Conservation (phyloP, 2,797 vertebrate species). For the Karalla daura region DNA sequence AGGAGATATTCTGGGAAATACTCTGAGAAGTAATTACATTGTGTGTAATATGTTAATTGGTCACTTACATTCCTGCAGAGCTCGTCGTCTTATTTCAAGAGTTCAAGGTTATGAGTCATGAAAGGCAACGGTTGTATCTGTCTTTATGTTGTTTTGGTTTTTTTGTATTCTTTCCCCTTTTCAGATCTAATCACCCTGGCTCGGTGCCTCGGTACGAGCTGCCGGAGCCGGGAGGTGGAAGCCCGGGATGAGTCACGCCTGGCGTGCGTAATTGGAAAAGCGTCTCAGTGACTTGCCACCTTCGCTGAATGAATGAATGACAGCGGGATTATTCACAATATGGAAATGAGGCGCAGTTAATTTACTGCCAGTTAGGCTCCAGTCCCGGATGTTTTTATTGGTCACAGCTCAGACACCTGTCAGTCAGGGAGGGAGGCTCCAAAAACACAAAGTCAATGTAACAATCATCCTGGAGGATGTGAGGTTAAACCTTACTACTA, state of each 20-base stretch:
- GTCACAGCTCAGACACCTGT: background rate
- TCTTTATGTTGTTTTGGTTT: constrained; percentile 10
- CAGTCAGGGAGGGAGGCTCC: background rate
- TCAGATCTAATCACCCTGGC: background rate
- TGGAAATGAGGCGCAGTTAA: background rate
- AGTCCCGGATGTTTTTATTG: background rate
- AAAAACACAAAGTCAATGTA: background rate
- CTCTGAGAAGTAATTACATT: constrained; percentile 38
- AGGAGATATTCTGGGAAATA: constrained; percentile 35
- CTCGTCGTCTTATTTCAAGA: background rate
- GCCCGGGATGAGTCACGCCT: background rate
- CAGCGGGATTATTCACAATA: background rate
- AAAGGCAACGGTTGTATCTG: background rate
- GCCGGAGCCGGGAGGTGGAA: background rate
- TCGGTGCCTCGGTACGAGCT: background rate
- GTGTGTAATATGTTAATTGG: constrained; percentile 36
- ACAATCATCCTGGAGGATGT: too few species aligned
- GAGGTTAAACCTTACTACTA: too few species aligned
- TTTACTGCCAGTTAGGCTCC: background rate
- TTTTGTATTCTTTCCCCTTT: background rate
- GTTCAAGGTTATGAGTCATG: constrained; percentile 12
- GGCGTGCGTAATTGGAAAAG: background rate
- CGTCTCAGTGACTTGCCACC: background rate
- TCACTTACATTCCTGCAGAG: constrained; percentile 20
- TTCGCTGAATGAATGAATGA: background rate